Evolutionary conservation across 2,888 invertebrate species (phyloP).

Genomic region (Oligia strigilis): DNA sequence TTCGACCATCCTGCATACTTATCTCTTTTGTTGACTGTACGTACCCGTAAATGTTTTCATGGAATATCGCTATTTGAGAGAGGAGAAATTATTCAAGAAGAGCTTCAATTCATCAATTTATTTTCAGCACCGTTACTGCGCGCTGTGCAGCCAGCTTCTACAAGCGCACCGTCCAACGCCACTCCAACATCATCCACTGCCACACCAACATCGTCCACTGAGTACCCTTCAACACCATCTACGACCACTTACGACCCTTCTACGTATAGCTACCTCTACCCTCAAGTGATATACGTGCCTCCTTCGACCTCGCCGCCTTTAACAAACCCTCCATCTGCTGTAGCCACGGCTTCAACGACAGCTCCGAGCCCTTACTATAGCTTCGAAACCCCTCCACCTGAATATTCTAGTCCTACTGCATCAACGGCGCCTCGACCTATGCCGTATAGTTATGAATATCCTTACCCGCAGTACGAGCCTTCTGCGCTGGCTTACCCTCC

Average conservation of each 20-base stretch:
- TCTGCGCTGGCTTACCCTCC: conserved; percentile 58
- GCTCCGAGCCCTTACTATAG: conserved; percentile 41
- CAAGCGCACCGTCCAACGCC: conserved; percentile 62
- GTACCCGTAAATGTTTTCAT: too few relatives aligned
- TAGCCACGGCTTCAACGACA: conserved; percentile 39
- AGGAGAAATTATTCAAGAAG: not conserved
- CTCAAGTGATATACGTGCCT: conserved; percentile 74
- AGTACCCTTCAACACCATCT: conserved; percentile 62
- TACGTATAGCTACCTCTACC: conserved; percentile 67
- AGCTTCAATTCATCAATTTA: not conserved
- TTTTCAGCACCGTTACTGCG: conserved; percentile 69
- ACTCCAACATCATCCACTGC: conserved; percentile 63
- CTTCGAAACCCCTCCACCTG: conserved; percentile 49
- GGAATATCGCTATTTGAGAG: too few relatives aligned
- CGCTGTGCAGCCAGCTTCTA: conserved; percentile 62
- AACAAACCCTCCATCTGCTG: conserved; percentile 66
- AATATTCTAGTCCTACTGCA: conserved; percentile 42
- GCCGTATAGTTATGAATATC: conserved; percentile 49
- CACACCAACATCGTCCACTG: conserved; percentile 64
- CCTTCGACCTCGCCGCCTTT: conserved; percentile 63
- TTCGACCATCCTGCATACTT: too few relatives aligned
- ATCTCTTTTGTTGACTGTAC: too few relatives aligned
- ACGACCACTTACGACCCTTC: conserved; percentile 67
- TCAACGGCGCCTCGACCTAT: conserved; percentile 28
- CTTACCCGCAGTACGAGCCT: conserved; percentile 53